phyloP scores from a whole-genome alignment of 2,888 invertebrate genomes.

The Cantharis lateralis region DNA sequence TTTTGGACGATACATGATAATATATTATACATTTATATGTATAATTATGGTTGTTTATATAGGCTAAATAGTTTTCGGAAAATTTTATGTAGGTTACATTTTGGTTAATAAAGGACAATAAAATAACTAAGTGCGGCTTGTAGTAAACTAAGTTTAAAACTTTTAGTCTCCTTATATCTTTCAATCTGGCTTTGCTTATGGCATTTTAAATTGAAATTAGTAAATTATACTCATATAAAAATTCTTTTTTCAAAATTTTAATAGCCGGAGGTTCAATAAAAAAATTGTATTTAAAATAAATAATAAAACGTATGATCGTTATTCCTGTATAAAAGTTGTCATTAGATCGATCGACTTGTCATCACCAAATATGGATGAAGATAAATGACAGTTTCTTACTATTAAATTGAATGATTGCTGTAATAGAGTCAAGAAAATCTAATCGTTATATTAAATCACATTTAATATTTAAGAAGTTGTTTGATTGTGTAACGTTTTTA shows the following conservation, averaged over 20 bases:
- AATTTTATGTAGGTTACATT: neutral
- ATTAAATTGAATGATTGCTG: conserved; percentile 4
- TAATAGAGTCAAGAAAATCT: neutral
- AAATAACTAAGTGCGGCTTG: neutral
- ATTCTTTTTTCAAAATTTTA: neutral
- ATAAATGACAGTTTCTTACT: conserved; percentile 14
- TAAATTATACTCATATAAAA: neutral
- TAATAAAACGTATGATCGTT: conserved; percentile 3
- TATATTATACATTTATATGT: too few relatives aligned
- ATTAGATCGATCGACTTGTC: conserved; percentile 26
- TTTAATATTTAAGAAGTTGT: neutral
- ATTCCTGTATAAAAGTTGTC: conserved; percentile 18
- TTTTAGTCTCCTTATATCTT: neutral
- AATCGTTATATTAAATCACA: neutral
- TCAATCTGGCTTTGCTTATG: neutral
- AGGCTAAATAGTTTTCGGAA: too few relatives aligned
- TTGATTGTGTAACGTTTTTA: neutral
- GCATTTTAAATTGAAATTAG: neutral
- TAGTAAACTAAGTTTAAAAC: neutral
- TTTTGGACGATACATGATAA: neutral
- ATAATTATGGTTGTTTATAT: too few relatives aligned
- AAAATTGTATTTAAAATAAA: neutral
- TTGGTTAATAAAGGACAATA: neutral
- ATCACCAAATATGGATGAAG: conserved; percentile 26
- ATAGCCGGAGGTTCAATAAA: neutral